These are phyloP conservation scores for Caiman crocodilus DNA, from an alignment of 2,797 vertebrate genomes.

Conservation along the genomic window DNA sequence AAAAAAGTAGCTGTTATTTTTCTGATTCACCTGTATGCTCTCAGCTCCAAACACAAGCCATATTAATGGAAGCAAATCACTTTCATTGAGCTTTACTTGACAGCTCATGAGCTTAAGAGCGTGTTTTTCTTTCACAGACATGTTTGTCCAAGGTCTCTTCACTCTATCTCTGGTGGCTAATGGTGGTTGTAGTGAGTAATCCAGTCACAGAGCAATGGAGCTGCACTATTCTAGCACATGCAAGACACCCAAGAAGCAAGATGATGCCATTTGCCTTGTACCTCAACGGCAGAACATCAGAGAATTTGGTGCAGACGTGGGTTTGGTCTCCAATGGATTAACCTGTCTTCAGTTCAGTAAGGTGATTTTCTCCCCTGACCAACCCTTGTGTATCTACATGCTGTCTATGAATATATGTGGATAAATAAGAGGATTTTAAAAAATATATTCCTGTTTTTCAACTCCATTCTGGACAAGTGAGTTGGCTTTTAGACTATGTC, in stretches of 20 bases:
- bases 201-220: background rate
- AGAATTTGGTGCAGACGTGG: too few species aligned
- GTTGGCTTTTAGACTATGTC: background rate
- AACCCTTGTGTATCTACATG: too few species aligned
- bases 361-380: too few species aligned
- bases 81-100: background rate
- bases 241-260: background rate
- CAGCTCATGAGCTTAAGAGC: background rate
- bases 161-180: background rate
- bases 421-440: too few species aligned
- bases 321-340: too few species aligned
- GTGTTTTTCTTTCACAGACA: background rate
- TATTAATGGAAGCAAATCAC: background rate
- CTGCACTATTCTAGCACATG: background rate
- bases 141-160: slow-evolving; percentile 10
- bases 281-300: background rate
- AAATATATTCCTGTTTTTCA: background rate
- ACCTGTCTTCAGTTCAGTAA: too few species aligned
- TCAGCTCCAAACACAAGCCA: background rate
- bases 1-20: background rate
- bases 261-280: background rate
- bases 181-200: background rate
- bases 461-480: background rate
- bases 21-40: background rate
- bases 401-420: too few species aligned